Percentiles rank a stretch among this genome's conserved stretches.
phyloP scores from a whole-genome alignment of 2,797 vertebrate species.

The Sebastes oblongus region DNA sequence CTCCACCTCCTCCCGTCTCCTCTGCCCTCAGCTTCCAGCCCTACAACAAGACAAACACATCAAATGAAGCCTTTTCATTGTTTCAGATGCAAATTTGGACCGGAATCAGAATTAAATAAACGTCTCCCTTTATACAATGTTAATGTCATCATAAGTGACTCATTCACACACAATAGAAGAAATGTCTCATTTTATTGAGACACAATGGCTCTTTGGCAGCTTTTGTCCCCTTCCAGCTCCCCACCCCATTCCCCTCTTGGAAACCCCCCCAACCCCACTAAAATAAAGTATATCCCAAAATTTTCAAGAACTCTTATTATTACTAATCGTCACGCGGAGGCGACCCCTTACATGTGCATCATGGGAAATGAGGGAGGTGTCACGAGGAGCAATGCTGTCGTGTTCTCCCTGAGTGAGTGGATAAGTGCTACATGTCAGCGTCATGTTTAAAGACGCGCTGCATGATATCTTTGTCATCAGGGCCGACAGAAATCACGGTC shows the following conservation, averaged over 20 bases:
- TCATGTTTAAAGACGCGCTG: constrained; percentile 87
- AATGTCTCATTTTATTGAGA: constrained; percentile 82
- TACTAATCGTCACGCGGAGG: constrained; percentile 74
- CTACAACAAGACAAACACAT: constrained; percentile 75
- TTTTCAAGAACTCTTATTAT: constrained; percentile 76
- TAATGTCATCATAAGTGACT: constrained; percentile 81
- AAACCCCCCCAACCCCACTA: background rate
- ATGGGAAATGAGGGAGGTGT: constrained; percentile 82
- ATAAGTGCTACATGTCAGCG: constrained; percentile 87
- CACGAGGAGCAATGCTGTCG: constrained; percentile 80
- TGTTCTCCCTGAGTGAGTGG: constrained; percentile 83
- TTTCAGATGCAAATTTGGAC: constrained; percentile 78
- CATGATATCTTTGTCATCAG: constrained; percentile 89
- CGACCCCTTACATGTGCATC: constrained; percentile 80
- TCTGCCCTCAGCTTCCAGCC: constrained; percentile 51
- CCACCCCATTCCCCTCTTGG: constrained; percentile 37
- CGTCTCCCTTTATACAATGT: constrained; percentile 72
- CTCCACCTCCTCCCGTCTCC: background rate
- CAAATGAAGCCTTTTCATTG: constrained; percentile 75
- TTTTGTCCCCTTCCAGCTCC: constrained; percentile 75
- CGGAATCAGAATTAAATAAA: constrained; percentile 81
- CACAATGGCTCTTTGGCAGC: constrained; percentile 84
- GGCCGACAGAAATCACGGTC: constrained; percentile 80
- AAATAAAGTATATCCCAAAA: constrained; percentile 62
- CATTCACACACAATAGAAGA: constrained; percentile 79